Evolutionary conservation across 2,888 invertebrate species (phyloP), one percentile per base, ranked within the genome.

Genomic region (Ypsolopha scabrella): DNA sequence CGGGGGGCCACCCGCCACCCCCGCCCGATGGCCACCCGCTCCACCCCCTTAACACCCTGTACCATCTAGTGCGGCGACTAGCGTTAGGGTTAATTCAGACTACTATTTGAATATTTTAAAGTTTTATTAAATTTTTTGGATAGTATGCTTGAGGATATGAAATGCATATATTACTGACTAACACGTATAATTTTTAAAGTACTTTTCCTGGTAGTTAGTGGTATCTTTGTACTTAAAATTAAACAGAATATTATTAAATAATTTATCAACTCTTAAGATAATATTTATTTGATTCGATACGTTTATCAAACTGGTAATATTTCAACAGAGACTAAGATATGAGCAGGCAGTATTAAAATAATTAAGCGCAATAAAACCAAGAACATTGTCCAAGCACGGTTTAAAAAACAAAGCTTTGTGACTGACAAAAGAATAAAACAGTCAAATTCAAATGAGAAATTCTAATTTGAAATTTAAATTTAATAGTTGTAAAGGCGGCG

Each of bases 11-110:
- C 53, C 57, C 53, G 50, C 59, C 60, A 54, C 59, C 59, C 53
- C 56, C 63, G 57, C 53, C 54, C 57, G 54, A 56, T 57, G 48
- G 54, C 60, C 59, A 56, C 63, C 62, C 61, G 62, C 56, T 52
- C 51, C 59, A 59, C 55, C 59, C 59, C 52, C 55, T 62, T 58
- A 53, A 55, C 57, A 54, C 57, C 58, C 50, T 53, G 60, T 59
- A 48, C 54, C 82, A 80, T 82, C 83, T 81, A 81, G 78, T 78
- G 75, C 75, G 75, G 70, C 75, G 77, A 79, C 78, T 75, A 77
- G 72, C 64, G 80, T 81, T 82, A 85, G 85, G 85, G 85, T 85
- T 82, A 82, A 80, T 79, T 82, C 79, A 61, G 78, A 80, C 80
- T 77, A 78, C 72, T 76, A 75, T 77, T 80, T 79, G 67, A 80